A percentile compares a stretch with the other conserved stretches of the same genome.
phyloP scores from a whole-genome alignment of 2,797 vertebrate genomes.

The Acestrorhynchus altus region DNA sequence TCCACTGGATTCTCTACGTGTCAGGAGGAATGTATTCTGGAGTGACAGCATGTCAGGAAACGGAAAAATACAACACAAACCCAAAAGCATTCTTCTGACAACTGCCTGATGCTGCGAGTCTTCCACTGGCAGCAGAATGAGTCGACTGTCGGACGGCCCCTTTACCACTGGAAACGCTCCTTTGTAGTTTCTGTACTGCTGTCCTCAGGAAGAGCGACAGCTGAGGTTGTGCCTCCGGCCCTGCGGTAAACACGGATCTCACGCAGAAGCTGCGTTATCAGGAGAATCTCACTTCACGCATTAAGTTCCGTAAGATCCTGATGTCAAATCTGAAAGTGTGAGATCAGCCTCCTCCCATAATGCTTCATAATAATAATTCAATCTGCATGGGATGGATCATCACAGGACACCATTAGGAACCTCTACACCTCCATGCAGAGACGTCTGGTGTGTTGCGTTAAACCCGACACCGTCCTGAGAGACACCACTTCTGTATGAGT shows the following conservation, averaged over 20 bases:
- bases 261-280: neutral
- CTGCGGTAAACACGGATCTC: neutral
- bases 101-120: neutral
- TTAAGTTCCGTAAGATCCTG: neutral
- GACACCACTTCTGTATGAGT: too few relatives aligned
- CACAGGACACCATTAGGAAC: too few relatives aligned
- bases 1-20: neutral
- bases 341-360: too few relatives aligned
- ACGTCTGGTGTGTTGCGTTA: too few relatives aligned
- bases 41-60: neutral
- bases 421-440: too few relatives aligned
- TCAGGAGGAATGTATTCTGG: neutral
- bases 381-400: too few relatives aligned
- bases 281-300: neutral
- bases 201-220: neutral
- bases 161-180: neutral
- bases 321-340: too few relatives aligned
- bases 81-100: neutral
- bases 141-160: neutral
- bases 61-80: slow-evolving; percentile 24
- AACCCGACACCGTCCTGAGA: too few relatives aligned
- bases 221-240: neutral
- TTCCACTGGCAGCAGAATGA: neutral
- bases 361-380: too few relatives aligned
- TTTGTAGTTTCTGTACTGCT: neutral